phyloP scores from a whole-genome alignment of 2,888 invertebrate species.

The Drymonia ruficornis region DNA sequence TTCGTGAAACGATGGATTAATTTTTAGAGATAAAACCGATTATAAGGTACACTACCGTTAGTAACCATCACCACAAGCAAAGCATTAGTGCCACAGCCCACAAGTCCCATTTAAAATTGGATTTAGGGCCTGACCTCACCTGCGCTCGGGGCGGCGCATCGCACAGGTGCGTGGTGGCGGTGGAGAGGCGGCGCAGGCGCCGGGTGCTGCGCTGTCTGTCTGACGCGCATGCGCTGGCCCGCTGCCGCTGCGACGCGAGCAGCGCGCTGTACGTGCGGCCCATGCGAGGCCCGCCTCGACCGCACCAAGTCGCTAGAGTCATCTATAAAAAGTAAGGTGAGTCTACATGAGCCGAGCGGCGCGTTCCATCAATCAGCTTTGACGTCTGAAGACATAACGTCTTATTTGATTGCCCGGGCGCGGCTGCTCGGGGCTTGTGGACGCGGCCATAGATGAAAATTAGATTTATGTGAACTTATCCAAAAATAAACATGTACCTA shows the following conservation, averaged over 20 bases:
- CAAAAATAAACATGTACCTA: too few species aligned
- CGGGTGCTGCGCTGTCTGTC: conserved; percentile 54
- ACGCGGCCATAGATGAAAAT: too few species aligned
- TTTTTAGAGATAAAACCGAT: too few species aligned
- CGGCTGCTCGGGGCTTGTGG: too few species aligned
- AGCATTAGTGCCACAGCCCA: conserved; percentile 36
- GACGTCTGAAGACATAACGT: too few species aligned
- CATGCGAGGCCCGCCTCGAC: conserved; percentile 60
- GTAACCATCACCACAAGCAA: conserved; percentile 1
- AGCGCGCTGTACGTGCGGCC: conserved; percentile 61
- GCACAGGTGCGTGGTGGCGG: conserved; percentile 70
- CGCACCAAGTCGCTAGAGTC: conserved; percentile 74
- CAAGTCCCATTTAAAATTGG: conserved; percentile 35
- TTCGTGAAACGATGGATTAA: too few species aligned
- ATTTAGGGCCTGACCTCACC: conserved; percentile 74
- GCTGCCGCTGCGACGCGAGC: conserved; percentile 54
- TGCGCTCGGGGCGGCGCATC: conserved; percentile 76
- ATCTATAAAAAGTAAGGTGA: conserved; percentile 49
- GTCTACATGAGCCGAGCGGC: too few species aligned
- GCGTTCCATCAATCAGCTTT: too few species aligned
- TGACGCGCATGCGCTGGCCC: conserved; percentile 46
- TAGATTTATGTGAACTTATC: too few species aligned
- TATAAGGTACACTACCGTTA: too few species aligned
- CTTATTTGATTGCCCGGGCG: too few species aligned
- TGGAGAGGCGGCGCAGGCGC: conserved; percentile 65